phyloP scores from a whole-genome alignment of 2,797 vertebrate genomes.

The Spinus pinus region DNA sequence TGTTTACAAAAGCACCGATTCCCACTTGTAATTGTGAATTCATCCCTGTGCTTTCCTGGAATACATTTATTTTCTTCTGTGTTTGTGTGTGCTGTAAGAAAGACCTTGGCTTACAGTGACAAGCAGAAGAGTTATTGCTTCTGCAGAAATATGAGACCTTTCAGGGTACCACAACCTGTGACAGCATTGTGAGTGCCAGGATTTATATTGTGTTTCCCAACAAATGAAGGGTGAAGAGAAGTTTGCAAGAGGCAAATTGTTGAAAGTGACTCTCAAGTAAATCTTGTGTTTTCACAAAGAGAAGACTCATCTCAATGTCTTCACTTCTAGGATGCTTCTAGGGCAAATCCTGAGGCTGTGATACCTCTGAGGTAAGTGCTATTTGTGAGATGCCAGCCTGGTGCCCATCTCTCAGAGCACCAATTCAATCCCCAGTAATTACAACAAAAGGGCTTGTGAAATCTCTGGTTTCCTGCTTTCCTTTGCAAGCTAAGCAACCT shows the following conservation, averaged over 20 bases:
- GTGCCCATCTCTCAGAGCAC: not conserved
- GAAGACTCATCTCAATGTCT: not conserved
- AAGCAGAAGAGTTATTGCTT: not conserved
- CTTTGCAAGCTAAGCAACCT: slow-evolving; percentile 27
- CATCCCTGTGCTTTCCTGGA: not conserved
- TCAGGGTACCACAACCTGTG: not conserved
- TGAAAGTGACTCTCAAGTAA: not conserved
- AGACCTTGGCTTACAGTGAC: not conserved
- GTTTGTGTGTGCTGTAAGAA: not conserved
- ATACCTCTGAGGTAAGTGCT: not conserved
- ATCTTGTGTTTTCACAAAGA: not conserved
- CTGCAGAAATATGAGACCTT: not conserved
- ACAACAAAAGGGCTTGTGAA: not conserved
- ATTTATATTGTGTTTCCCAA: not conserved
- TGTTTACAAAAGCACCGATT: not conserved
- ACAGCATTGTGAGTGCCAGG: not conserved
- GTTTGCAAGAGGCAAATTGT: not conserved
- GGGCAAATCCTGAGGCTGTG: not conserved
- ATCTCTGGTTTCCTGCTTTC: slow-evolving; percentile 1
- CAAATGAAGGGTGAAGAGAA: not conserved
- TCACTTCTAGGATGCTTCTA: not conserved
- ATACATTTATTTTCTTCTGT: slow-evolving; percentile 6
- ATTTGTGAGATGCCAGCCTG: not conserved
- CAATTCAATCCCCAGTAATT: not conserved
- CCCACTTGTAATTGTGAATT: not conserved